phyloP scores from a whole-genome alignment of 2,888 invertebrate genomes.

The Acanthoscelides obtectus region DNA sequence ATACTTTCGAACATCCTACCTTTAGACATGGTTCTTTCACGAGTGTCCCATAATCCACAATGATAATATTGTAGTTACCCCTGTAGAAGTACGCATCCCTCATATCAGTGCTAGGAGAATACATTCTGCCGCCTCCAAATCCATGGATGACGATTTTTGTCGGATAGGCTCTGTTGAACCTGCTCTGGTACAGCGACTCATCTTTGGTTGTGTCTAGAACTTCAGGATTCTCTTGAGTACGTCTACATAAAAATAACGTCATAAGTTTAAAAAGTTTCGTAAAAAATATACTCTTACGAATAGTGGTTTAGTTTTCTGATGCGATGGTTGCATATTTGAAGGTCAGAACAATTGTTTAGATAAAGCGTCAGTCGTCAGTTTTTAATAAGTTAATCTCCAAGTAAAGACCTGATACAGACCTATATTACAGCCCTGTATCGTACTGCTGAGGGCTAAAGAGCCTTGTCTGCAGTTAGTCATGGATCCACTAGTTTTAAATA shows the following conservation, averaged over 20 bases:
- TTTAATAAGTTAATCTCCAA: no score
- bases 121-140: conserved; percentile 78
- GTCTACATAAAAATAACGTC: conserved; percentile 46
- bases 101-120: conserved; percentile 80
- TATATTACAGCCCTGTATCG: no score
- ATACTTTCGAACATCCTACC: conserved; percentile 20
- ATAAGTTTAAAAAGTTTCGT: no score
- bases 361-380: no score
- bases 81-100: conserved; percentile 75
- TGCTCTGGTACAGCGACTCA: conserved; percentile 67
- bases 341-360: no score
- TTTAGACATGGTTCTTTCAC: conserved; percentile 80
- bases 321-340: no score
- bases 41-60: conserved; percentile 77
- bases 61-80: conserved; percentile 80
- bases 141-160: conserved; percentile 90
- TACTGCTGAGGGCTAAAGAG: no score
- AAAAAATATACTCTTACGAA: no score
- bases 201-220: conserved; percentile 65
- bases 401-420: no score
- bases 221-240: conserved; percentile 71
- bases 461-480: no score
- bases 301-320: no score
- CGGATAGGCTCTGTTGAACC: conserved; percentile 71
- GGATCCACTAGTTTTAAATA: no score